These are phyloP conservation scores for Anagrus nilaparvatae DNA, from an alignment of 1,140 invertebrate species.

Conservation along the genomic window DNA sequence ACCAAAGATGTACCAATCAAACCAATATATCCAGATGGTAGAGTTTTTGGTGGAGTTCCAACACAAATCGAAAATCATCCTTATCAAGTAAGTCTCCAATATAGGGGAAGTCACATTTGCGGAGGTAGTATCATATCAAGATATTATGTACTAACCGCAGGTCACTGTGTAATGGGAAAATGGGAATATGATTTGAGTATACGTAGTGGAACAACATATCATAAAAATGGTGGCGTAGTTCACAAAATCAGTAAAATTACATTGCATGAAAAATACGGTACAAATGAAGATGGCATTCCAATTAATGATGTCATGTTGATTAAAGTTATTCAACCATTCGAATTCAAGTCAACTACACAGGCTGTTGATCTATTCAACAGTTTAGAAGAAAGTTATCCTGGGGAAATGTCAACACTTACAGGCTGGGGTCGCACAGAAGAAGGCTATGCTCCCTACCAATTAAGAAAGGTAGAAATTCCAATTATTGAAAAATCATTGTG, in stretches of 20 bases:
- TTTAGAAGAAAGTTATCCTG: slow-evolving; percentile 16
- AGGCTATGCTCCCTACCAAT: neutral
- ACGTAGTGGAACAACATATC: too few relatives aligned
- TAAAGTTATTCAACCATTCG: too few relatives aligned
- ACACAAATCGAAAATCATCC: slow-evolving; percentile 42
- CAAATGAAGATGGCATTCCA: too few relatives aligned
- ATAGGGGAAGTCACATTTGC: slow-evolving; percentile 44
- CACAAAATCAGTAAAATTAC: too few relatives aligned
- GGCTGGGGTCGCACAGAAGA: slow-evolving; percentile 33
- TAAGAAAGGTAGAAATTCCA: slow-evolving; percentile 22
- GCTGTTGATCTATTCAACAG: slow-evolving; percentile 18
- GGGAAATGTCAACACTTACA: slow-evolving; percentile 23
- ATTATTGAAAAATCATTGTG: slow-evolving; percentile 23
- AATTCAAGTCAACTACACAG: too few relatives aligned
- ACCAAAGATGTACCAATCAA: too few relatives aligned
- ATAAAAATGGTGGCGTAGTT: too few relatives aligned
- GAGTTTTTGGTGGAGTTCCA: slow-evolving; percentile 43
- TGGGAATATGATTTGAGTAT: too few relatives aligned
- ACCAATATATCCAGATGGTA: too few relatives aligned
- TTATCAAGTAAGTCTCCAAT: slow-evolving; percentile 47
- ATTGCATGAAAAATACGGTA: too few relatives aligned
- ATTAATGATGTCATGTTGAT: too few relatives aligned
- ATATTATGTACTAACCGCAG: slow-evolving; percentile 45
- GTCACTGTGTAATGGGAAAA: slow-evolving; percentile 38
- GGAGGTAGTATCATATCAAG: slow-evolving; percentile 45